Evolutionary conservation across 1,140 invertebrate species (phyloP).

Genomic region (Drosophila pseudoobscura): DNA sequence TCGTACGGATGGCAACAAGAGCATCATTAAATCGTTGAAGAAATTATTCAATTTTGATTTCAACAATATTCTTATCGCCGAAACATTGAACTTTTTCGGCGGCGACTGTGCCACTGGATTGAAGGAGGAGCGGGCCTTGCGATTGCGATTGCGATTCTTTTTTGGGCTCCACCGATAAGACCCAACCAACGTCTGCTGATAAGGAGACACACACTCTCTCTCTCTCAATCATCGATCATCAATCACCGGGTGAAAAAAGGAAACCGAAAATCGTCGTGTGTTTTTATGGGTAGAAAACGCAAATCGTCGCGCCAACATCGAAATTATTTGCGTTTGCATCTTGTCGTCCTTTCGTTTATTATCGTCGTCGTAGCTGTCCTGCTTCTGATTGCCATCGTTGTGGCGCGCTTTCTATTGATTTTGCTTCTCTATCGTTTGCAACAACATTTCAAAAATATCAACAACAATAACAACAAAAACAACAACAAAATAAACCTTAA

Average conservation of each 20-base stretch:
- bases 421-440: conserved; percentile 82
- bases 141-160: too few species aligned
- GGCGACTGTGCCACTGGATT: neutral
- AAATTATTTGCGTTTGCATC: conserved; percentile 83
- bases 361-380: conserved; percentile 13
- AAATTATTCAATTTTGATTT: conserved; percentile 30
- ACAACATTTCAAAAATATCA: conserved; percentile 68
- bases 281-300: conserved; percentile 83
- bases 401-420: conserved; percentile 76
- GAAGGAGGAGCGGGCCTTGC: too few species aligned
- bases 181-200: too few species aligned
- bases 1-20: conserved; percentile 52
- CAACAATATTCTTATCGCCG: conserved; percentile 1
- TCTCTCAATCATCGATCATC: too few species aligned
- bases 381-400: conserved; percentile 75
- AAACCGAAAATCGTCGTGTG: conserved; percentile 40
- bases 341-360: conserved; percentile 80
- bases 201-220: too few species aligned
- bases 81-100: neutral
- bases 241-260: too few species aligned
- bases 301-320: conserved; percentile 81
- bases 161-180: too few species aligned
- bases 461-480: conserved; percentile 37
- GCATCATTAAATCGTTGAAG: conserved; percentile 33
- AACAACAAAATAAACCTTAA: conserved; percentile 34